Evolutionary conservation across 92 coral and sea anemone species (phyloP).

Genomic region (Montipora capitata): DNA sequence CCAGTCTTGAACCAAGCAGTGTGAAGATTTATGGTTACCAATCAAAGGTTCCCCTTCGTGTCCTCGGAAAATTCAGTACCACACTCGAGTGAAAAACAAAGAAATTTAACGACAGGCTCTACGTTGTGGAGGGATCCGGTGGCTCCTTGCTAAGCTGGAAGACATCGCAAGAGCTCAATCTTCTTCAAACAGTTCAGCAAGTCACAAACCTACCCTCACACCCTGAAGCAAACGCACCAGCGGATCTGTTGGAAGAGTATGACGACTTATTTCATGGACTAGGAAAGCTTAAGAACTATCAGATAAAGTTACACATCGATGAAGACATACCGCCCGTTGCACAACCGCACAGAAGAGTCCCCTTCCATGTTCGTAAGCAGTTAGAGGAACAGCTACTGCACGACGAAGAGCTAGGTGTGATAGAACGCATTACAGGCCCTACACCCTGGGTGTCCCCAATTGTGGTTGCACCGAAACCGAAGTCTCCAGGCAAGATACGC

Average conservation of each 20-base stretch:
- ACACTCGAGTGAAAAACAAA: conserved; percentile 13
- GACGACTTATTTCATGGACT: not conserved
- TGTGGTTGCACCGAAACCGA: conserved; percentile 77
- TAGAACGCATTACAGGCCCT: conserved; percentile 62
- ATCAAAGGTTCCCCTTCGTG: conserved; percentile 39
- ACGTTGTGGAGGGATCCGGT: conserved; percentile 58
- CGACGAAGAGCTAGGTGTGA: conserved; percentile 70
- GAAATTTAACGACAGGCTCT: conserved; percentile 29
- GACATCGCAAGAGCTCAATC: conserved; percentile 52
- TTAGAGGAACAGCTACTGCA: conserved; percentile 62
- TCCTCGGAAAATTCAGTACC: conserved; percentile 38
- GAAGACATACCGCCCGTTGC: conserved; percentile 62
- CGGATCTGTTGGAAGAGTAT: conserved; percentile 46
- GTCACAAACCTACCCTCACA: conserved; percentile 25
- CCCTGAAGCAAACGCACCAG: conserved; percentile 4
- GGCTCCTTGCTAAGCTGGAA: conserved; percentile 64
- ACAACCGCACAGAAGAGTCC: conserved; percentile 69
- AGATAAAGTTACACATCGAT: conserved; percentile 52
- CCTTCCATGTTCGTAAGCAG: conserved; percentile 73
- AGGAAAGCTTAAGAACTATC: too few relatives aligned
- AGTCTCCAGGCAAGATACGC: conserved; percentile 3
- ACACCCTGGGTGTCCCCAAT: conserved; percentile 73
- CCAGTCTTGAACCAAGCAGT: conserved; percentile 32
- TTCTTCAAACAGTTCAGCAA: conserved; percentile 38
- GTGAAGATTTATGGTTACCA: conserved; percentile 37